Conservation (phyloP, 2,888 invertebrate species). For the Alentia gelatinosa region DNA sequence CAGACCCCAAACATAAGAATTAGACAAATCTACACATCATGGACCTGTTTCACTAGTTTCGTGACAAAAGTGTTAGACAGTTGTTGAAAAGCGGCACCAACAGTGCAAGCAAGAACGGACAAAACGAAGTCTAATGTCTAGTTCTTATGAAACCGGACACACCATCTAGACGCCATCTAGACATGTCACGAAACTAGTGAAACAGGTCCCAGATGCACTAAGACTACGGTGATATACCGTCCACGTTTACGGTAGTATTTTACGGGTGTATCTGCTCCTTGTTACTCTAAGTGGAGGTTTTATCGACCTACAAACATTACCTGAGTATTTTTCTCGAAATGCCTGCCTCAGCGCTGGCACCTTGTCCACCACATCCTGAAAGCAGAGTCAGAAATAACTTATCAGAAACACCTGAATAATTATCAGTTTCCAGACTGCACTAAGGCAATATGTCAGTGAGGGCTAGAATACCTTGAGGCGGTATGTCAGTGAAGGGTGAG, state of each 20-base stretch:
- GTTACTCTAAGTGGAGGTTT: background rate
- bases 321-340: conserved; percentile 71
- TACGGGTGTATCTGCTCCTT: background rate
- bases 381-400: background rate
- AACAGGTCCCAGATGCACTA: background rate
- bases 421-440: too few species aligned
- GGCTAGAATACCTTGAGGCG: too few species aligned
- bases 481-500: too few species aligned
- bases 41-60: too few species aligned
- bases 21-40: too few species aligned
- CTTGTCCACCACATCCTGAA: conserved; percentile 65
- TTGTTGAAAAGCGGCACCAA: too few species aligned
- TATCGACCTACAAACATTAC: conserved; percentile 67
- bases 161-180: too few species aligned
- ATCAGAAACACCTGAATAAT: background rate
- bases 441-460: too few species aligned
- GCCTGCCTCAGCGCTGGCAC: conserved; percentile 68
- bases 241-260: background rate
- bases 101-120: too few species aligned
- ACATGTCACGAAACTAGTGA: background rate
- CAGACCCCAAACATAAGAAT: too few species aligned
- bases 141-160: background rate
- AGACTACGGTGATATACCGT: background rate
- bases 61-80: too few species aligned
- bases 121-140: too few species aligned